Evolutionary conservation across 2,113 vertebrate genomes (phyloP), one percentile per base, ranked within the genome.

Genomic region (Dicerorhinus sumatrensis): DNA sequence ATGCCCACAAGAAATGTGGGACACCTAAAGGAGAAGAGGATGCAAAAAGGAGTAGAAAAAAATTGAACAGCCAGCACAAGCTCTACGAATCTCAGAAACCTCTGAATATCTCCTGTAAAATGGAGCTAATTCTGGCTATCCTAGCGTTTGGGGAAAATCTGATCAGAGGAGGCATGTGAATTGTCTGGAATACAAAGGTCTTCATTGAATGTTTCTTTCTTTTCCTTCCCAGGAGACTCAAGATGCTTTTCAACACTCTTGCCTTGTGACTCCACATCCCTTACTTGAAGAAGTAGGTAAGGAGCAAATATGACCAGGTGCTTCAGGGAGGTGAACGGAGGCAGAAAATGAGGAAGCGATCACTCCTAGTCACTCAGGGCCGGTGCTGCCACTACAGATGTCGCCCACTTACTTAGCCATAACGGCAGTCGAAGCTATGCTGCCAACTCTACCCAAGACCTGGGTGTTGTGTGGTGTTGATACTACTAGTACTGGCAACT

Each of bases 61-160:
- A 72, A 80, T 21, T 79, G 17, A 18, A 80, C 60, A 84, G 4
- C 48, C 48, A 73, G 23, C 13, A 80, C 17, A 25, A 8, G 84
- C n/a, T 80, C 88, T 91, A n/a, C 51, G 4, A 60, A 81, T 91
- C 60, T 84, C n/a, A 20, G 33, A 87, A 88, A 77, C 33, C 46
- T 94, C 54, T 83, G 36, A 65, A 33, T 29, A 72, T 77, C 46
- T 89, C 51, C 46, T 94, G 20, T 69, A 62, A 81, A 96, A 65
- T 29, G 39, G 33, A 60, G 39, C 56, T 63, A 39, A 48, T 72
- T 18, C 0, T 54, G 13, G 16, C 63, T 29, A 8, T 12, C 6
- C 42, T 12, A 60, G 17, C 79, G 54, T 33, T 36, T 21, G 54
- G n/a, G 39, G 46, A 31, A 39, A 76, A 29, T 33, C 5, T 18